A percentile compares a stretch with the other conserved stretches of the same genome.
These are phyloP conservation scores for Varroa destructor DNA, from an alignment of 1,140 invertebrate genomes.

Conservation along the genomic window DNA sequence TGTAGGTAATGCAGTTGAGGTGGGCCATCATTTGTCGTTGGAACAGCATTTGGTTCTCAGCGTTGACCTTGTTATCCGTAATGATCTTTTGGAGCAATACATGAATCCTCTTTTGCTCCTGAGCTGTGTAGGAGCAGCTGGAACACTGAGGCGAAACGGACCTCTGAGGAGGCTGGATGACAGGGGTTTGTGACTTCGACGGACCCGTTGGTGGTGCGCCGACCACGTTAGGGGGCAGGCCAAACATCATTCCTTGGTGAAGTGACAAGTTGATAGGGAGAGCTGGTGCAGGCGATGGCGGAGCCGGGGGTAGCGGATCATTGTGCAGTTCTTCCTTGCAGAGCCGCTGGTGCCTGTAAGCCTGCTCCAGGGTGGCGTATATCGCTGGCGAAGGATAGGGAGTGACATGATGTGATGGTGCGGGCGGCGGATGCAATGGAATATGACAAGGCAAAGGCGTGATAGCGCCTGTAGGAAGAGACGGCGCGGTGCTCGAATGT, in stretches of 20 bases:
- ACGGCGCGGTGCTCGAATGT: too few relatives aligned
- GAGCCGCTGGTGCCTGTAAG: slow-evolving; percentile 8
- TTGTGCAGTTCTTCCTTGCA: slow-evolving; percentile 10
- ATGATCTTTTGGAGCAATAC: slow-evolving; percentile 18
- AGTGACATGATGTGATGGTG: background rate
- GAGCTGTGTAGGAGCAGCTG: background rate
- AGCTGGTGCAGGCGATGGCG: background rate
- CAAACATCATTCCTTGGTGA: slow-evolving; percentile 21
- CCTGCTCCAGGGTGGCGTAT: slow-evolving; percentile 1
- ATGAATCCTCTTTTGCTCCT: slow-evolving; percentile 7
- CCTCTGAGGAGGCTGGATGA: slow-evolving; percentile 22
- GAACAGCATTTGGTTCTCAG: slow-evolving; percentile 15
- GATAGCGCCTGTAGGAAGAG: too few relatives aligned
- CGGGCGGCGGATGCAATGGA: slow-evolving; percentile 7
- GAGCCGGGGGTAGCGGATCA: background rate
- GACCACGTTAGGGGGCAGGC: background rate
- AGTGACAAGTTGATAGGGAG: slow-evolving; percentile 17
- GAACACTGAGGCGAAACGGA: slow-evolving; percentile 19
- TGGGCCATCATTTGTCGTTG: slow-evolving; percentile 24
- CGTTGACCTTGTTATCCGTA: slow-evolving; percentile 20
- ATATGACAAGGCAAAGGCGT: background rate
- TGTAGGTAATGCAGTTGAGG: slow-evolving; percentile 27
- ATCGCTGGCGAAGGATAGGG: background rate
- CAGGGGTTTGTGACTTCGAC: slow-evolving; percentile 8
- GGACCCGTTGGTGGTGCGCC: background rate